These are phyloP conservation scores for Gallinago solitaria DNA, from an alignment of 2,797 vertebrate species.

Conservation along the genomic window DNA sequence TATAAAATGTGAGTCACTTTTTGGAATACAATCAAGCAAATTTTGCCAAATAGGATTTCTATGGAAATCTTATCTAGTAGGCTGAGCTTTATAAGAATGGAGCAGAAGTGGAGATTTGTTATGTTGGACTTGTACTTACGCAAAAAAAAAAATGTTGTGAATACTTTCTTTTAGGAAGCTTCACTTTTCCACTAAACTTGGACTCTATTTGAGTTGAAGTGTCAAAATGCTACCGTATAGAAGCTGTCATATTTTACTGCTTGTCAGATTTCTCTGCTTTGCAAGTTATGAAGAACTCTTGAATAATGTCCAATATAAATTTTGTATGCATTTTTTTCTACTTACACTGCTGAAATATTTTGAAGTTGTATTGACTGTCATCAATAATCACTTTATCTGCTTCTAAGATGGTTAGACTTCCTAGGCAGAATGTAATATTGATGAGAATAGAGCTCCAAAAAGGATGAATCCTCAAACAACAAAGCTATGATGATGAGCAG, in stretches of 20 bases:
- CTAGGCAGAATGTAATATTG: not conserved
- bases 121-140: not conserved
- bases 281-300: not conserved
- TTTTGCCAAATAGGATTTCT: constrained; percentile 13
- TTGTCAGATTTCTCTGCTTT: constrained; percentile 1
- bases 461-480: not conserved
- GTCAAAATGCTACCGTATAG: not conserved
- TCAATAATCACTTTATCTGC: not conserved
- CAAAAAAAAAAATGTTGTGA: not conserved
- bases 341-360: not conserved
- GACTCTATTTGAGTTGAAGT: not conserved
- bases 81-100: not conserved
- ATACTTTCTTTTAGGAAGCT: not conserved
- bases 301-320: not conserved
- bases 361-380: not conserved
- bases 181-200: not conserved
- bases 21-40: not conserved
- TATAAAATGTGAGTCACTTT: constrained; percentile 33
- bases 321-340: not conserved
- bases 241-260: not conserved
- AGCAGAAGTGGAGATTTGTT: not conserved
- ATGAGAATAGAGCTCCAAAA: not conserved
- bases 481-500: not conserved
- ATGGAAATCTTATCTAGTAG: not conserved
- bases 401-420: not conserved